Evolutionary conservation across 2,888 invertebrate species (phyloP), one percentile per base, ranked within the genome.

Genomic region (Seira musarum): DNA sequence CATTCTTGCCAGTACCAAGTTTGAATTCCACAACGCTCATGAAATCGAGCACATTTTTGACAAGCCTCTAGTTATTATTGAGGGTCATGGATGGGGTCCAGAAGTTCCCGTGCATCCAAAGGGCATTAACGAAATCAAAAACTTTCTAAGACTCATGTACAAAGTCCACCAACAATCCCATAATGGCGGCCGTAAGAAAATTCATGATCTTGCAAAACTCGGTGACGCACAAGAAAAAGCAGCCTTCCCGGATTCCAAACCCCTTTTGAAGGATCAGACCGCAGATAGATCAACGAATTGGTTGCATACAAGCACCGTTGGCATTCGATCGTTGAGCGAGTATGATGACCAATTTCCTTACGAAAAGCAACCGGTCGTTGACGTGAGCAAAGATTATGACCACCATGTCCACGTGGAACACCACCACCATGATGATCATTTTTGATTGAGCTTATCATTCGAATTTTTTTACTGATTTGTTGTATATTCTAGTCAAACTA

Each of bases 1-100:
- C n/a, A 65, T 77, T 21, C 63, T 81, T 25, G 81, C 81, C 10
- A 81, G 81, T 40, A 81, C 81, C 0, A 76, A 77, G 53, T 81
- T 81, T 53, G 81, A 81, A 22, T 81, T 81, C 67, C 76, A 81
- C 21, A 68, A 77, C 24, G 61, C 63, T 2, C 15, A 75, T 2
- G 81, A 76, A 22, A 66, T 81, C 8, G 81, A 76, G 17, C 25
- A 60, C 21, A 71, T 81, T 15, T 81, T 81, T 46, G 77, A 81
- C 40, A 71, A 67, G 25, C 81, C 81, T 0, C 64, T 81, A n/a
- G 76, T 46, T 46, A 77, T 69, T 17, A 30, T 69, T 24, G 77
- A 77, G 40, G 76, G 70, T 2, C 22, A 70, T 24, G 67, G 75
- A 8, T 49, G 46, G 22, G 65, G 61, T 8, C 30, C 30, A 13